A percentile compares a stretch with the other conserved stretches of the same genome.
Conservation (phyloP, 2,888 invertebrate genomes). For the Aradus depressus region DNA sequence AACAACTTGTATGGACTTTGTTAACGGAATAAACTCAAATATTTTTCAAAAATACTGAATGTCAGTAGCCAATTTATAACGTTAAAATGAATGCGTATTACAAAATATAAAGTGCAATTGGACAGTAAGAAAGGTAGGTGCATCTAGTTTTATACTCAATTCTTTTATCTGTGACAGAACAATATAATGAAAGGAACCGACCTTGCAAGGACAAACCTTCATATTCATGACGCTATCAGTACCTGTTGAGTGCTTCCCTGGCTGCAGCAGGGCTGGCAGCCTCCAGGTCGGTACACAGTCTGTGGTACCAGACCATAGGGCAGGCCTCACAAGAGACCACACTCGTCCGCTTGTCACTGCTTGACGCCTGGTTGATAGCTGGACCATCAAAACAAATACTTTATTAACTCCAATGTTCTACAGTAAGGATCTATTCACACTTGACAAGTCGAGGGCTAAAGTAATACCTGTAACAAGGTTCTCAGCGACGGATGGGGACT, state of each 20-base stretch:
- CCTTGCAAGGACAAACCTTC: no score
- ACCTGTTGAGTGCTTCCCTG: slow-evolving; percentile 2
- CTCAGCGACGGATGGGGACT: slow-evolving; percentile 67
- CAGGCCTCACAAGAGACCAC: slow-evolving; percentile 84
- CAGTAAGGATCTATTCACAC: background rate
- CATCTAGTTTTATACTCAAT: no score
- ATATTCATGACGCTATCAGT: no score
- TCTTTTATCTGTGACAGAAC: no score
- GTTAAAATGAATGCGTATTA: no score
- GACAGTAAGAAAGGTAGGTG: no score
- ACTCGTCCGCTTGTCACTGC: slow-evolving; percentile 45
- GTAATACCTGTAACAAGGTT: slow-evolving; percentile 60
- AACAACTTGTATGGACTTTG: no score
- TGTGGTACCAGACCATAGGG: slow-evolving; percentile 91
- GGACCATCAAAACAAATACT: slow-evolving; percentile 26
- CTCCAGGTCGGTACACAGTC: slow-evolving; percentile 74
- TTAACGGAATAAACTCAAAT: no score
- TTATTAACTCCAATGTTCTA: background rate
- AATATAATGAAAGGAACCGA: no score
- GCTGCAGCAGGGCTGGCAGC: slow-evolving; percentile 33
- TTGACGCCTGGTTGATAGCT: slow-evolving; percentile 68
- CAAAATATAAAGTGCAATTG: no score
- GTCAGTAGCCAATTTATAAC: no score
- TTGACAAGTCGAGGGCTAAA: background rate
- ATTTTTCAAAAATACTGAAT: no score